phyloP scores from a whole-genome alignment of 92 coral and sea anemone species.

The Heteractis magnifica region DNA sequence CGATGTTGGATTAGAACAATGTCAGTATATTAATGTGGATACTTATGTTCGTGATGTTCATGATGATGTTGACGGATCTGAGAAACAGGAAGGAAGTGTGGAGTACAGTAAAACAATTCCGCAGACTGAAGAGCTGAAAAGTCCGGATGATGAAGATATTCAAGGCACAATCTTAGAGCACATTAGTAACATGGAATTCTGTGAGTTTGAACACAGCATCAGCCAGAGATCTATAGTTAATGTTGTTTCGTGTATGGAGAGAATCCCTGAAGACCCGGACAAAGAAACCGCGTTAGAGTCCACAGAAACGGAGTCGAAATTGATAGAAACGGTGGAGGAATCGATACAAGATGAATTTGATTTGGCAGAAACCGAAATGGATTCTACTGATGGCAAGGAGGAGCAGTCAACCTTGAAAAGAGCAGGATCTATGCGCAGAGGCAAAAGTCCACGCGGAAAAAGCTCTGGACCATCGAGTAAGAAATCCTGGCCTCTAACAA shows the following conservation, averaged over 20 bases:
- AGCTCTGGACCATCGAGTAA: neutral
- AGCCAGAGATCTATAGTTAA: slow-evolving; percentile 21
- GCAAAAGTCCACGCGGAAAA: neutral
- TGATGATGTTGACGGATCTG: slow-evolving; percentile 3
- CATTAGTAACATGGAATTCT: slow-evolving; percentile 10
- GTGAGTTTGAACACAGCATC: neutral
- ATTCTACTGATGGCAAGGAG: neutral
- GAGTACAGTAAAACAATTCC: neutral
- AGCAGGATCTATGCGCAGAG: slow-evolving; percentile 16
- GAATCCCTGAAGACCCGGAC: slow-evolving; percentile 33
- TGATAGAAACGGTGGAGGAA: neutral
- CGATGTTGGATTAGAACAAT: neutral
- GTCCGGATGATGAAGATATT: slow-evolving; percentile 13
- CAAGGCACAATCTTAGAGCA: slow-evolving; percentile 26
- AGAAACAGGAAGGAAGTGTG: neutral
- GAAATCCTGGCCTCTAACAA: slow-evolving; percentile 13
- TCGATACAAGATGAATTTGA: neutral
- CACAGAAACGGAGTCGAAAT: neutral
- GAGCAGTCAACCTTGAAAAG: slow-evolving; percentile 8
- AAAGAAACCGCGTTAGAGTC: slow-evolving; percentile 6
- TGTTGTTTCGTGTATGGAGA: slow-evolving; percentile 20
- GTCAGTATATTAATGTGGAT: neutral
- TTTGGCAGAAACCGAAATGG: neutral
- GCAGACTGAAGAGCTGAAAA: neutral
- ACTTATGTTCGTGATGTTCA: neutral